Evolutionary conservation across 2,888 invertebrate species (phyloP), one percentile per base, ranked within the genome.

Genomic region (Lissocephala sabroskyi): DNA sequence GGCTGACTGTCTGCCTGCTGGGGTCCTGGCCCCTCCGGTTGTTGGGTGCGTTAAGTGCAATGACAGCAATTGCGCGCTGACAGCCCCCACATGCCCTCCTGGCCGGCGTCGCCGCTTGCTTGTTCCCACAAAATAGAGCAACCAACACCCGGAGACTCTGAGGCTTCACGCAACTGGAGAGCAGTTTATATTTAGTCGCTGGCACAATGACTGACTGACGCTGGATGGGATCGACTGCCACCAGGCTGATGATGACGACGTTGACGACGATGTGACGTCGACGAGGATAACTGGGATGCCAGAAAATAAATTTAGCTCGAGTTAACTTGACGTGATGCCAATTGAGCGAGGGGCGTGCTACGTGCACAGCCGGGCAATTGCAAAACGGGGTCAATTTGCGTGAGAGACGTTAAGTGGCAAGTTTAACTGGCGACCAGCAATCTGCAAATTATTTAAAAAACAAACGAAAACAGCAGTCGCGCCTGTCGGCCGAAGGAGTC

Each of bases 21-120:
- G n/a, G 11, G 30, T 29, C 11, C 3, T 3, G 10, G 50, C 53
- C 16, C 6, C 1, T 10, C 14, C 14, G 16, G 33, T 7, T 10
- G 3, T 13, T 10, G 16, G 65, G 70, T 70, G 74, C 70, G 65
- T 73, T 65, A 76, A 76, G 77, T 76, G 76, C 74, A 70, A 53
- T 75, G 67, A 71, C 67, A 66, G 59, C 62, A 58, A 73, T 62
- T 70, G 65, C 59, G n/a, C n/a, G 68, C 54, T 71, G 73, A 66
- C 76, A 68, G 56, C 54, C 64, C 44, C 56, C 55, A 55, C 59
- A 59, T 75, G 65, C 62, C 47, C n/a, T n/a, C 41, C 73, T 52
- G 13, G 4, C 6, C 33, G 33, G 6, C 6, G 37, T 1, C 19
- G 19, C 6, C 11, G 37, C 9, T n/a, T 1, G 37, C 6, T 19